Base-by-base conservation (phyloP, 2,888 invertebrate species). In the Phoronis australis region DNA sequence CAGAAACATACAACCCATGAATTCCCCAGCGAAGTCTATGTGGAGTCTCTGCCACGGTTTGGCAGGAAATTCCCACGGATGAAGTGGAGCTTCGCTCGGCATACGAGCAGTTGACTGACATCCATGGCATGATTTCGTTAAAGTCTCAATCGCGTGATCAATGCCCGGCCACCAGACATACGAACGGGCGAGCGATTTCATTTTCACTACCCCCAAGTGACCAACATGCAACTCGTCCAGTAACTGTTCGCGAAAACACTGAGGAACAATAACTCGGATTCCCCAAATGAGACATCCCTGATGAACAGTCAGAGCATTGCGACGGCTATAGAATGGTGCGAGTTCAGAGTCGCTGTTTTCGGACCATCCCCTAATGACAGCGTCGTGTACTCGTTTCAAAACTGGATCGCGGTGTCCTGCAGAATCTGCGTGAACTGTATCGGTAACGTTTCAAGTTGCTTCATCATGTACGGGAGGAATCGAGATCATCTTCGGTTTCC, bases 241-340 rank as follows among this genome's bases (percentile, higher is more conserved):
- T 15, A 47, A 18, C 25, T 24, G 15, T 6, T 21, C 15, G 18
- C 41, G 1, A 9, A 47, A 23, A 21, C 15, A 1, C 31, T 9
- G 20, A 18, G 45, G 45, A 5, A 45, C 20, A 12, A 45, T 20
- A 12, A 45, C 45, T n/a, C 37, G 18, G 4, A 45, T 45, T 6
- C 45, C 45, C 45, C 45, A 45, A n/a, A 44, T 15, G 20, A 31
- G 27, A 27, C 44, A 23, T 21, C 24, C 24, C 9, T 24, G 5
- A 15, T 37, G 6, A 15, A 45, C n/a, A 6, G 45, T 37, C 21
- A 45, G 37, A n/a, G 35, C 45, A 37, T 45, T 20, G 15, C 24
- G 18, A 5, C 45, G 22, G 15, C 21, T 37, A 24, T 37, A 45
- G 15, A 25, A 45, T 25, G 45, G 37, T 6, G 18, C 3, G 4